Evolutionary conservation across 2,797 vertebrate genomes (phyloP).

Genomic region (Phataginus tricuspis): DNA sequence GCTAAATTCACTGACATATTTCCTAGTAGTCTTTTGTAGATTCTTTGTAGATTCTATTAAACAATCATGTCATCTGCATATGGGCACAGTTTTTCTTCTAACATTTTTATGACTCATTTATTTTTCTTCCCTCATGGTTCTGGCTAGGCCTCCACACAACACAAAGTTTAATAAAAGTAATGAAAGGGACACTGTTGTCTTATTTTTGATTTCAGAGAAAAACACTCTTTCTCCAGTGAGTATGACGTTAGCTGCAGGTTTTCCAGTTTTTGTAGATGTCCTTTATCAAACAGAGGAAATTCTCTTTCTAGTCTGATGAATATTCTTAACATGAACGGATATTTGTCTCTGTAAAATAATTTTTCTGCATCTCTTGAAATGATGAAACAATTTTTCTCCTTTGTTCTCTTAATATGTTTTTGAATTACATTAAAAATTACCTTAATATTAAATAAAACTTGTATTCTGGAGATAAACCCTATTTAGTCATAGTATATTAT

Average conservation of each 20-base stretch:
- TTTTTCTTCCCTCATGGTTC: neutral
- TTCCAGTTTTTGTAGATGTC: neutral
- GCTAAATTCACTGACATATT: neutral
- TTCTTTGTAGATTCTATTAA: neutral
- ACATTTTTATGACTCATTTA: neutral
- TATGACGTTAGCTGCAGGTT: neutral
- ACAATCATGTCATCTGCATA: neutral
- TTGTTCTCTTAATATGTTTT: neutral
- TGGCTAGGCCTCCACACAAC: neutral
- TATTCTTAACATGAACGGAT: neutral
- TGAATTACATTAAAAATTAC: neutral
- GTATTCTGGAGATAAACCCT: neutral
- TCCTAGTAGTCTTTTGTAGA: neutral
- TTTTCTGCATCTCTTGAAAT: neutral
- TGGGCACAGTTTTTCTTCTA: neutral
- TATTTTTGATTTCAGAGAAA: neutral
- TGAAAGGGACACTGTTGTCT: neutral
- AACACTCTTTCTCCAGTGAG: neutral
- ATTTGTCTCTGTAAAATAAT: neutral
- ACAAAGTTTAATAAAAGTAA: neutral
- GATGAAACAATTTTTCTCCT: neutral
- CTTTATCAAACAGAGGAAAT: neutral
- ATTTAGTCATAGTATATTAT: neutral
- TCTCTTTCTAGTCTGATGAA: neutral
- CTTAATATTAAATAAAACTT: neutral